These are phyloP conservation scores for Sinocyclocheilus grahami DNA, from an alignment of 2,113 vertebrate species.

Conservation along the genomic window DNA sequence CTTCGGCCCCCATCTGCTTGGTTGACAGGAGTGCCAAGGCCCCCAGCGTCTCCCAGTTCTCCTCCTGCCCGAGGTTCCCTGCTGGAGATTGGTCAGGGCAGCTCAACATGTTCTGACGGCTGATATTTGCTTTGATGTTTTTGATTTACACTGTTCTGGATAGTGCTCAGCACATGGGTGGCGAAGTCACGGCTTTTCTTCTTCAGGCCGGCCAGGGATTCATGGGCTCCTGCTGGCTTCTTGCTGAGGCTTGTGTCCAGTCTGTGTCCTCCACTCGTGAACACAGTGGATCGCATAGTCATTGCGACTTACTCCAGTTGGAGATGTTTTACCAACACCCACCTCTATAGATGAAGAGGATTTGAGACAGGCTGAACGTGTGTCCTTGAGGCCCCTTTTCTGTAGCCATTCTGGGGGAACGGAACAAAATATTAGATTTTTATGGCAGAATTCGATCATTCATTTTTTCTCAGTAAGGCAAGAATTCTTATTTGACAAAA, in stretches of 20 bases:
- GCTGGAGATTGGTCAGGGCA: conserved; percentile 45
- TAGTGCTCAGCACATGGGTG: conserved; percentile 51
- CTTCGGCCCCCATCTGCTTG: conserved; percentile 63
- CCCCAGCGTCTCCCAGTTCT: conserved; percentile 61
- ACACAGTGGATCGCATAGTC: conserved; percentile 79
- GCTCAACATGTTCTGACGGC: conserved; percentile 22
- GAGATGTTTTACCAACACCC: conserved; percentile 32
- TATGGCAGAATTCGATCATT: background rate
- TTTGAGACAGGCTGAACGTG: background rate
- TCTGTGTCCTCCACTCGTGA: conserved; percentile 58
- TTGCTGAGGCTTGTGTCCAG: conserved; percentile 55
- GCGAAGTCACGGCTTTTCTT: conserved; percentile 55
- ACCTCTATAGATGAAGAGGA: conserved; percentile 11
- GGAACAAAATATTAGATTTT: background rate
- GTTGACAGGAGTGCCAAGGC: conserved; percentile 40
- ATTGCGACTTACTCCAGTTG: conserved; percentile 33
- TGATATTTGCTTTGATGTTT: conserved; percentile 53
- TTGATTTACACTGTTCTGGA: conserved; percentile 52
- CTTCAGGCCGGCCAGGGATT: conserved; percentile 55
- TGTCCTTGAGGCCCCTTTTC: conserved; percentile 3
- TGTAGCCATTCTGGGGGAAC: conserved; percentile 35
- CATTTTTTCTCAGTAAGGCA: background rate
- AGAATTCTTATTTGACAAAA: background rate
- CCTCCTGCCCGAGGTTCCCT: conserved; percentile 49
- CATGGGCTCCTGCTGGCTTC: conserved; percentile 61